phyloP scores from a whole-genome alignment of 2,113 vertebrate species.

The Bubo scandiacus region DNA sequence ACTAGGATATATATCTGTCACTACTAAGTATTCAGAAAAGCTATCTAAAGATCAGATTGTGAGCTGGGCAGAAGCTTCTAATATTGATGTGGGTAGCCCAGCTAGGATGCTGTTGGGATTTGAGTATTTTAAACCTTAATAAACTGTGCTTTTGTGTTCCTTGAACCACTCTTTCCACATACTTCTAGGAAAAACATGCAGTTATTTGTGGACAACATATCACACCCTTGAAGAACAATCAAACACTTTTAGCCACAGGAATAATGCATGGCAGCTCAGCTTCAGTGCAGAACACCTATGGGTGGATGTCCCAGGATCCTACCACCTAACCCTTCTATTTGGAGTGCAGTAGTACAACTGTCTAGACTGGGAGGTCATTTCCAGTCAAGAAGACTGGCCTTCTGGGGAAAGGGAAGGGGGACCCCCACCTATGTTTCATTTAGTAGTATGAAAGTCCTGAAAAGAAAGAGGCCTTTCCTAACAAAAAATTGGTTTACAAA shows the following conservation, averaged over 20 bases:
- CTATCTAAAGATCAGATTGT: background rate
- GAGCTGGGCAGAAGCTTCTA: background rate
- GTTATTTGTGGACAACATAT: background rate
- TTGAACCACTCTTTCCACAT: background rate
- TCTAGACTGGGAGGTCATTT: background rate
- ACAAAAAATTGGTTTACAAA: background rate
- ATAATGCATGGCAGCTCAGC: background rate
- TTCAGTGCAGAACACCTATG: background rate
- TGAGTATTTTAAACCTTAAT: background rate
- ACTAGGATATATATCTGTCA: background rate
- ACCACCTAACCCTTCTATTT: rapidly evolving
- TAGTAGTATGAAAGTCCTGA: background rate
- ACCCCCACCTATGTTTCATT: background rate
- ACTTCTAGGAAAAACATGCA: background rate
- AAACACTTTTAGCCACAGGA: background rate
- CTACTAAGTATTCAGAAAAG: background rate
- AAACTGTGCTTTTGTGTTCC: background rate
- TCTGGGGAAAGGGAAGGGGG: background rate
- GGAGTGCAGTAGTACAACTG: background rate
- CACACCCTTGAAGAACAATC: background rate
- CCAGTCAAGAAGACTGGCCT: background rate
- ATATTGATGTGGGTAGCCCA: background rate
- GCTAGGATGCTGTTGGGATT: background rate
- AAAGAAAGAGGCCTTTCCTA: background rate
- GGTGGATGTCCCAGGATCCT: rapidly evolving